Percentiles rank a stretch among this genome's conserved stretches.
phyloP scores from a whole-genome alignment of 2,888 invertebrate genomes.

The Hemaris fuciformis region DNA sequence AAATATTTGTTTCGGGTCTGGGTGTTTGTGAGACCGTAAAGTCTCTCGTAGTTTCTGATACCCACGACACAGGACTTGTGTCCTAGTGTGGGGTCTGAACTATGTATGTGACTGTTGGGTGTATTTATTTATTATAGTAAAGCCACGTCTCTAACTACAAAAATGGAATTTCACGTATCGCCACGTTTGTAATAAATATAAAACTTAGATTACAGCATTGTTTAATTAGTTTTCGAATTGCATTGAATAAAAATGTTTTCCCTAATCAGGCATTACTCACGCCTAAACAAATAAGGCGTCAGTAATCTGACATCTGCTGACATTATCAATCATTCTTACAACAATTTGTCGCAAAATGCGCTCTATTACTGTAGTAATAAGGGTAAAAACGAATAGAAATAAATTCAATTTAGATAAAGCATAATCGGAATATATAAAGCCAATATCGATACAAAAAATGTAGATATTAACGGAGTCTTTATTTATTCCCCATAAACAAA shows the following conservation, averaged over 20 bases:
- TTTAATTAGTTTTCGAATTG: neutral
- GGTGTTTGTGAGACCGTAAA: no score
- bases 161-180: no score
- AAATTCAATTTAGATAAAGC: neutral
- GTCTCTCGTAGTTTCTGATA: no score
- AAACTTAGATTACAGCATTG: neutral
- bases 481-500: no score
- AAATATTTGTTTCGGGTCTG: no score
- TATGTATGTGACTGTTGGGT: no score
- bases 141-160: no score
- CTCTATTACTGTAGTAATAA: neutral
- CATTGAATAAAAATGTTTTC: neutral
- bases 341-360: neutral
- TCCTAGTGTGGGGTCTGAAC: no score
- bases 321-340: neutral
- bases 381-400: neutral
- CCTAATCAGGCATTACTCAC: neutral
- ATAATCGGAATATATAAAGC: neutral
- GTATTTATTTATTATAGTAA: no score
- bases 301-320: neutral
- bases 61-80: no score
- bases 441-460: neutral
- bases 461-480: neutral
- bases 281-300: neutral
- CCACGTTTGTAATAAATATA: neutral